Evolutionary conservation across 2,797 vertebrate genomes (phyloP).

Genomic region (Pygocentrus nattereri): DNA sequence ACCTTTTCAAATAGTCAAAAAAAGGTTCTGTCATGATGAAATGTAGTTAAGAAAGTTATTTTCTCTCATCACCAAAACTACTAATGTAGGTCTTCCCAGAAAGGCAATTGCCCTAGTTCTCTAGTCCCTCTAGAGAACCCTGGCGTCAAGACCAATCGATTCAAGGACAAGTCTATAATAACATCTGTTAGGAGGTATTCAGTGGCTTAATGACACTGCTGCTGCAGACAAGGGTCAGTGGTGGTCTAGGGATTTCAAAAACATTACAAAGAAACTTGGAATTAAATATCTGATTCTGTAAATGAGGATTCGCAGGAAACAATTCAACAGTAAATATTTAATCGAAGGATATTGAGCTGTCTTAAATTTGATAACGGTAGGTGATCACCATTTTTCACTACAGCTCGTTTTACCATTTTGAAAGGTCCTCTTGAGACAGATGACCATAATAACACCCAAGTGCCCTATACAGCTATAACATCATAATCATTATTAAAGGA

Average conservation of each 20-base stretch:
- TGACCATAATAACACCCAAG: not conserved
- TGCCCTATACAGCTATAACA: not conserved
- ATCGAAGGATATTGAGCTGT: not conserved
- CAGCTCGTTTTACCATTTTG: not conserved
- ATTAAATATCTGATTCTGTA: not conserved
- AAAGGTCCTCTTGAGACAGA: not conserved
- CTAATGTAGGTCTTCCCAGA: slow-evolving; percentile 20
- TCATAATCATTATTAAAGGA: not conserved
- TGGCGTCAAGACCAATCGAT: slow-evolving; percentile 43
- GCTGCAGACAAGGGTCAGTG: not conserved
- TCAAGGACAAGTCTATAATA: slow-evolving; percentile 34
- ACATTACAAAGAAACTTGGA: not conserved
- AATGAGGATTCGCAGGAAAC: not conserved
- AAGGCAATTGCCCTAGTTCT: slow-evolving; percentile 23
- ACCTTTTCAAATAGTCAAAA: not conserved
- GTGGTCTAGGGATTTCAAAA: not conserved
- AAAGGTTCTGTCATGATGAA: not conserved
- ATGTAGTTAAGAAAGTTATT: too few relatives aligned
- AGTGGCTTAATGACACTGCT: not conserved
- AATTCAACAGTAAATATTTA: not conserved
- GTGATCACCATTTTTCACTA: not conserved
- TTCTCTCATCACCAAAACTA: not conserved
- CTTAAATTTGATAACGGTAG: too few relatives aligned
- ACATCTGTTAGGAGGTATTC: slow-evolving; percentile 1
- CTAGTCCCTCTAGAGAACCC: not conserved